These are phyloP conservation scores for Scaptomyza tumidula DNA, from an alignment of 2,888 invertebrate species.

Conservation along the genomic window DNA sequence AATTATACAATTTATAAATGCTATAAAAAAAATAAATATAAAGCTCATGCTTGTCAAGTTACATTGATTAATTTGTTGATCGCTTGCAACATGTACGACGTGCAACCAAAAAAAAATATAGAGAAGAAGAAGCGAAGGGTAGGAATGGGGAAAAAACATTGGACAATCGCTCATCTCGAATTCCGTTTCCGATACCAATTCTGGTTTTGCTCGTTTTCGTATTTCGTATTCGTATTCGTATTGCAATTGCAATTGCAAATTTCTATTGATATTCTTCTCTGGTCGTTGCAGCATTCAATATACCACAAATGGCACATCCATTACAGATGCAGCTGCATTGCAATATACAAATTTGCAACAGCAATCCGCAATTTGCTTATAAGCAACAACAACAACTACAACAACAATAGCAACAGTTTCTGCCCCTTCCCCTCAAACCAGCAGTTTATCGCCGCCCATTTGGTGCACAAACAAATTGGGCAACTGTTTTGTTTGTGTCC, in stretches of 20 bases:
- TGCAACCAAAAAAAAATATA: not conserved
- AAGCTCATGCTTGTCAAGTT: not conserved
- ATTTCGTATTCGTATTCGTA: conserved; percentile 1
- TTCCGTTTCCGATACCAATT: conserved; percentile 17
- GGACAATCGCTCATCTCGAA: conserved; percentile 30
- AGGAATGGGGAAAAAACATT: not conserved
- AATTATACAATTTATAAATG: not conserved
- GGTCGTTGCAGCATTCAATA: conserved; percentile 47
- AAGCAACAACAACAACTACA: conserved; percentile 43
- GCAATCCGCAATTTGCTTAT: conserved; percentile 62
- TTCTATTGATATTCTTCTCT: conserved; percentile 47
- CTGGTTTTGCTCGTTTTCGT: conserved; percentile 5
- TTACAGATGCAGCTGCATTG: conserved; percentile 66
- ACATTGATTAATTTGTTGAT: conserved; percentile 24
- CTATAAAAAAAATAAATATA: not conserved
- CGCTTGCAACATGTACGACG: conserved; percentile 15
- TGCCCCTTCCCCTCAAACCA: no score
- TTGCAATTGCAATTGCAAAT: conserved; percentile 19
- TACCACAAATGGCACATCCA: conserved; percentile 76
- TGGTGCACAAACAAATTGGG: conserved; percentile 58
- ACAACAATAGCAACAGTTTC: conserved; percentile 11
- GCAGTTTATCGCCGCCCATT: conserved; percentile 34
- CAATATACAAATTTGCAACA: conserved; percentile 63
- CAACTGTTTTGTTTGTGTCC: conserved; percentile 64
- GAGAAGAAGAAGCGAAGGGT: not conserved